phyloP scores from a whole-genome alignment of 1,140 invertebrate species.

The Drosophila yakuba region DNA sequence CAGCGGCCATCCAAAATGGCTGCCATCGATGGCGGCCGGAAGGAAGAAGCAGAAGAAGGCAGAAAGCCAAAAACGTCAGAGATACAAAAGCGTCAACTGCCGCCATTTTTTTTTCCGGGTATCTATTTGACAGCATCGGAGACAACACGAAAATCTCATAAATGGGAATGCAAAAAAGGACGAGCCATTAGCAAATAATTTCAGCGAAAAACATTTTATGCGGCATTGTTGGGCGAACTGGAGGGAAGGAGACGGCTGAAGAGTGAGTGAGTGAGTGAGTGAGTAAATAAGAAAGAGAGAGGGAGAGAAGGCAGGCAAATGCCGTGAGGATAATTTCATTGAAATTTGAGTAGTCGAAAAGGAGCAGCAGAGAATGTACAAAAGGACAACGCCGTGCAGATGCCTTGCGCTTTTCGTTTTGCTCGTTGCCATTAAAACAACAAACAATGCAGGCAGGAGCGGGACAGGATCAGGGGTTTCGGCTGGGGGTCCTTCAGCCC shows the following conservation, averaged over 20 bases:
- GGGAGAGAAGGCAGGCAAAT: slow-evolving; percentile 47
- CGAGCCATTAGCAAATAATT: slow-evolving; percentile 80
- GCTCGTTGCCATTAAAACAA: slow-evolving; percentile 69
- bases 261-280: background rate
- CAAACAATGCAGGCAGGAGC: slow-evolving; percentile 69
- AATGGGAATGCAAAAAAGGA: slow-evolving; percentile 69
- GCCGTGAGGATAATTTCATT: slow-evolving; percentile 84
- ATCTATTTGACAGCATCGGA: slow-evolving; percentile 61
- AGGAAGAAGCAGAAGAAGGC: slow-evolving; percentile 26
- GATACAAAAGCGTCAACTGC: slow-evolving; percentile 33
- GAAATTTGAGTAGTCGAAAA: slow-evolving; percentile 82
- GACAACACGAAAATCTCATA: slow-evolving; percentile 65
- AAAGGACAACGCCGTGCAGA: slow-evolving; percentile 75
- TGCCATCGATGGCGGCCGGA: slow-evolving; percentile 50
- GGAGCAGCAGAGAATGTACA: slow-evolving; percentile 76
- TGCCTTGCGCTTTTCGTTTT: slow-evolving; percentile 79
- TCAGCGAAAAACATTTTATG: slow-evolving; percentile 76
- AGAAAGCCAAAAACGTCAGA: slow-evolving; percentile 35
- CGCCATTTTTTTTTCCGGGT: slow-evolving; percentile 65
- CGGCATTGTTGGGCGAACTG: slow-evolving; percentile 54
- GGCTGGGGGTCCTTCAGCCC: slow-evolving; percentile 25
- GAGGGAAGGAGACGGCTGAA: slow-evolving; percentile 15
- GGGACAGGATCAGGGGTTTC: slow-evolving; percentile 16
- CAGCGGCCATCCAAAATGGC: slow-evolving; percentile 59
- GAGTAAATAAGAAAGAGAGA: background rate